phyloP scores from a whole-genome alignment of 2,113 vertebrate genomes.

The Cyrtonyx montezumae region DNA sequence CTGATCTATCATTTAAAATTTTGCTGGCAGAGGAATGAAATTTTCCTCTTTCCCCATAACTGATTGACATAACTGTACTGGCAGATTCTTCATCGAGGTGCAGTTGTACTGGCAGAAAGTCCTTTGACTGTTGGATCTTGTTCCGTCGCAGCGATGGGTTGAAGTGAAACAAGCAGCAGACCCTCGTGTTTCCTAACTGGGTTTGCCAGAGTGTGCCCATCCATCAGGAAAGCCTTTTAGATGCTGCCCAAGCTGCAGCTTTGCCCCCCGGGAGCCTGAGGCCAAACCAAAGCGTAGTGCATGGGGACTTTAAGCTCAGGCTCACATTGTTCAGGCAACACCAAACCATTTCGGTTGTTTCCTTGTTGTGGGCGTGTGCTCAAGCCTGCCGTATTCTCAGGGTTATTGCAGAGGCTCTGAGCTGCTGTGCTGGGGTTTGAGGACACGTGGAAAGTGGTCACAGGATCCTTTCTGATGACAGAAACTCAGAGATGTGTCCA shows the following conservation, averaged over 20 bases:
- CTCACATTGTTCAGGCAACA: background rate
- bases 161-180: conserved; percentile 23
- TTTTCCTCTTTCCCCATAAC: conserved; percentile 40
- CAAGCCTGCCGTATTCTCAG: background rate
- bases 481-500: background rate
- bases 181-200: background rate
- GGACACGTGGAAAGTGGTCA: background rate
- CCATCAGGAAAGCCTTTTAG: background rate
- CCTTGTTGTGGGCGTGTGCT: background rate
- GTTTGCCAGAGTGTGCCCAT: background rate
- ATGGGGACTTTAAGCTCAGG: background rate
- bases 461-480: background rate
- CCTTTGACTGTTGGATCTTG: conserved; percentile 36
- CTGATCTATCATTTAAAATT: conserved; percentile 65
- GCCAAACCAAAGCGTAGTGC: background rate
- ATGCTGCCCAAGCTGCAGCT: background rate
- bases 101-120: conserved; percentile 59
- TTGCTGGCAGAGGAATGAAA: conserved; percentile 62
- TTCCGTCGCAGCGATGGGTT: background rate
- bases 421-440: background rate
- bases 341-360: background rate
- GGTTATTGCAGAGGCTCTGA: background rate
- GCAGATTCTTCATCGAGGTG: conserved; percentile 58
- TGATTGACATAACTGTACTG: conserved; percentile 63
- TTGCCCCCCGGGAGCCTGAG: background rate